Evolutionary conservation across 2,797 vertebrate species (phyloP), one percentile per base, ranked within the genome.

Genomic region (Xyrichtys novacula): DNA sequence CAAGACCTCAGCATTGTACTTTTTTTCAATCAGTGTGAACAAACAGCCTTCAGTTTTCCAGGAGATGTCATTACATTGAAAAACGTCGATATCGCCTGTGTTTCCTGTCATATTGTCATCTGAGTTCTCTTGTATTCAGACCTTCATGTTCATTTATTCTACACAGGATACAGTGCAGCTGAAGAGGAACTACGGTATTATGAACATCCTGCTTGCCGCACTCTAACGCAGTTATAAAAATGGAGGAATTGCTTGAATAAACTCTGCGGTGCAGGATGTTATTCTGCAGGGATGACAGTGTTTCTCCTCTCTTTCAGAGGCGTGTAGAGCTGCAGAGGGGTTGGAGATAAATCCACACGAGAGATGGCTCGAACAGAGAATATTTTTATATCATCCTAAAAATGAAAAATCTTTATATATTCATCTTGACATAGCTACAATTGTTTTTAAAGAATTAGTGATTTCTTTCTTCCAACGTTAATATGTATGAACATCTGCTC

Each of bases 231-330:
- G 8, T 65, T 40, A 25, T 17, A 7, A 43, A 71, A 39, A 42
- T 47, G 16, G 20, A 61, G 20, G 34, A 68, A 76, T 59, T 55
- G 36, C 49, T 46, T 42, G n/a, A 62, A 61, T 70, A 59, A 65
- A 72, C 1, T 38, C 42, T 65, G 49, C 22, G 29, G 42, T 25
- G 46, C 15, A 46, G 23, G 31, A 2, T 4, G 48, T 50, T 40
- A 53, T 17, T 38, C 17, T 39, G 46, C 5, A 0, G 26, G 11
- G 11, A 64, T 28, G 20, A 67, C 11, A 2, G 32, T 29, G 14
- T 29, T 23, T 29, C 15, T 43, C 16, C 6, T 59, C 31, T 58
- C 39, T 39, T 6, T 52, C 65, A 42, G 14, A 50, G 36, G 66
- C 38, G 17, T 57, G 3, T 44, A 60, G 28, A 26, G 25, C 36